Conservation (phyloP, 1,140 invertebrate genomes). For the Papilio glaucus region DNA sequence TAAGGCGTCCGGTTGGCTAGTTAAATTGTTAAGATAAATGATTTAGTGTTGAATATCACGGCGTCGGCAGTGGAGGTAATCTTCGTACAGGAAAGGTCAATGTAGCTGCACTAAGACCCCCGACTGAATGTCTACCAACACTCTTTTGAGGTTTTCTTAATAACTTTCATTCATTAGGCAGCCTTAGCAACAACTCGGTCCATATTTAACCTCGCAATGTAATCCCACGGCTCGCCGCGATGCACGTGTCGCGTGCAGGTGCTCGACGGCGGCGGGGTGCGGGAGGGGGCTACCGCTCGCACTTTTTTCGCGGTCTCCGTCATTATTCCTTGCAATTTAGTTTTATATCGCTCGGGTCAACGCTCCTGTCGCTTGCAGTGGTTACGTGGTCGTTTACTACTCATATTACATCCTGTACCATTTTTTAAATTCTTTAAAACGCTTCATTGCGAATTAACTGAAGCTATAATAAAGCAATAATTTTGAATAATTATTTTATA, state of each 20-base stretch:
- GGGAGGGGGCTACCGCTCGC: background rate
- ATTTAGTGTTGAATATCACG: too few species aligned
- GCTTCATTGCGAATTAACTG: background rate
- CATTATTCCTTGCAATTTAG: constrained; percentile 19
- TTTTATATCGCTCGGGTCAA: constrained; percentile 6
- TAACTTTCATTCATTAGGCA: too few species aligned
- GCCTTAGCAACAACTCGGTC: background rate
- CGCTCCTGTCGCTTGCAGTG: background rate
- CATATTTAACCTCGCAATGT: background rate
- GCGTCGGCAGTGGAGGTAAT: too few species aligned
- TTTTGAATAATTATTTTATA: too few species aligned
- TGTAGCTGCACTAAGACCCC: too few species aligned
- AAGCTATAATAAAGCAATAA: too few species aligned
- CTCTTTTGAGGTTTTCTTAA: too few species aligned
- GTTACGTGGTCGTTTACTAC: background rate
- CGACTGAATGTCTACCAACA: too few species aligned
- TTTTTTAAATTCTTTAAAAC: background rate
- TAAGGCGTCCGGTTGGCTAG: too few species aligned
- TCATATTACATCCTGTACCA: background rate
- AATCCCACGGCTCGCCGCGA: background rate
- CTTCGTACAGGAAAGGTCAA: too few species aligned
- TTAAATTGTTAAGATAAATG: too few species aligned
- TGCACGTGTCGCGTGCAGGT: constrained; percentile 8
- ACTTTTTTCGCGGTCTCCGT: constrained; percentile 5
- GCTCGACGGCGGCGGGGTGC: background rate